Percentiles rank a stretch among this genome's conserved stretches.
phyloP scores from a whole-genome alignment of 2,888 invertebrate genomes.

The Melieria crassipennis region DNA sequence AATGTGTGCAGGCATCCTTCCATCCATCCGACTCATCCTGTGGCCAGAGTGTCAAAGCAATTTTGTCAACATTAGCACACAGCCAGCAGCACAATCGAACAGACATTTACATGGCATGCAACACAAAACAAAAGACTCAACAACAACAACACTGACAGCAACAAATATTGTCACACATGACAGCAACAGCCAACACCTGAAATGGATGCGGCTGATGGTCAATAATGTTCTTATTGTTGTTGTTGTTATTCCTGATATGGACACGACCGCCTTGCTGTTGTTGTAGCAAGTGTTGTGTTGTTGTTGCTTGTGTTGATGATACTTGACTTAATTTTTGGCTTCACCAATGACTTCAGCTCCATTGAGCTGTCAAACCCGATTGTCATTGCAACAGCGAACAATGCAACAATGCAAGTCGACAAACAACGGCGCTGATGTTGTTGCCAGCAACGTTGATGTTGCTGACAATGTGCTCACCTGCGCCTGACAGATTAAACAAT shows the following conservation, averaged over 20 bases:
- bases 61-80: slow-evolving; percentile 29
- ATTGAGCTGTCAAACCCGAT: slow-evolving; percentile 47
- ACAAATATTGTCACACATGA: not conserved
- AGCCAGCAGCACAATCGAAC: slow-evolving; percentile 6
- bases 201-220: not conserved
- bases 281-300: slow-evolving; percentile 1
- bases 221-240: not conserved
- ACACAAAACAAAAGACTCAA: slow-evolving; percentile 16
- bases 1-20: too few relatives aligned
- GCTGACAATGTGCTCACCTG: not conserved
- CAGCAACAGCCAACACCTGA: not conserved
- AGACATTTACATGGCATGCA: slow-evolving; percentile 13
- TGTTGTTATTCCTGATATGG: not conserved
- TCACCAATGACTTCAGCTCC: slow-evolving; percentile 44
- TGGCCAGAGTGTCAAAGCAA: slow-evolving; percentile 33
- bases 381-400: slow-evolving; percentile 30
- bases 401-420: not conserved
- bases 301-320: slow-evolving; percentile 28
- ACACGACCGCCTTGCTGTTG: not conserved
- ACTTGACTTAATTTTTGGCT: slow-evolving; percentile 36
- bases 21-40: too few relatives aligned
- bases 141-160: slow-evolving; percentile 7
- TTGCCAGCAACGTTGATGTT: not conserved
- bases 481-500: too few relatives aligned
- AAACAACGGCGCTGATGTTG: not conserved